Percentiles rank a stretch among this genome's conserved stretches.
phyloP scores from a whole-genome alignment of 2,797 vertebrate genomes.

The Parauchenoglanis ngamensis region DNA sequence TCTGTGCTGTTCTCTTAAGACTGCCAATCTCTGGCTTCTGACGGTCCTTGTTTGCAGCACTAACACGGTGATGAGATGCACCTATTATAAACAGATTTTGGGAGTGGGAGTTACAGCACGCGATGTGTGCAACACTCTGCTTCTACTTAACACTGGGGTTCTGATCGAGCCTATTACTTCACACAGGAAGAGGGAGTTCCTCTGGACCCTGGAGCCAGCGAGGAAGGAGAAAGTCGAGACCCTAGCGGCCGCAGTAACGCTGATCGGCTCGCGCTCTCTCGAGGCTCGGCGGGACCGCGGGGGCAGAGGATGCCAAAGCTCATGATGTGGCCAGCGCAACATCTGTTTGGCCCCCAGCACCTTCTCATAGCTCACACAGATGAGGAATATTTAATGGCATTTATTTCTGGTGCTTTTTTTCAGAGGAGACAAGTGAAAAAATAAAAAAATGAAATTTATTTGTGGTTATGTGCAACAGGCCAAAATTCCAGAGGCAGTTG shows the following conservation, averaged over 20 bases:
- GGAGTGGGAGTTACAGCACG: constrained; percentile 40
- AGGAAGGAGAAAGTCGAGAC: constrained; percentile 63
- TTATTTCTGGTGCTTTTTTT: constrained; percentile 66
- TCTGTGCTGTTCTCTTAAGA: constrained; percentile 58
- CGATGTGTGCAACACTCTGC: constrained; percentile 45
- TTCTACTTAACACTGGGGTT: constrained; percentile 49
- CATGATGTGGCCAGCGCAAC: constrained; percentile 72
- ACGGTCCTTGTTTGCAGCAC: constrained; percentile 53
- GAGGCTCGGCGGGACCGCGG: constrained; percentile 65
- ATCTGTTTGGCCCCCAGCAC: constrained; percentile 83
- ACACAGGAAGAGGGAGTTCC: constrained; percentile 44
- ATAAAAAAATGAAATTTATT: constrained; percentile 52
- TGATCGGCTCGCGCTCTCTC: constrained; percentile 66
- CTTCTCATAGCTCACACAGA: constrained; percentile 72
- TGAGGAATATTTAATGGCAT: constrained; percentile 72
- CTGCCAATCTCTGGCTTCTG: constrained; percentile 59
- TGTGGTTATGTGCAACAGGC: constrained; percentile 66
- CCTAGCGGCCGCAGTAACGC: constrained; percentile 65
- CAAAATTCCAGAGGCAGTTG: constrained; percentile 78
- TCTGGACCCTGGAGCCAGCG: constrained; percentile 2
- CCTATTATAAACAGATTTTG: constrained; percentile 54
- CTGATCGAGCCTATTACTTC: constrained; percentile 53
- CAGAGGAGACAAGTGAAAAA: constrained; percentile 46
- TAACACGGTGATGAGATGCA: constrained; percentile 60
- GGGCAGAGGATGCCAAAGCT: constrained; percentile 73